A percentile compares a stretch with the other conserved stretches of the same genome.
These are phyloP conservation scores for Neosalanx taihuensis DNA, from an alignment of 2,797 vertebrate genomes.

Conservation along the genomic window DNA sequence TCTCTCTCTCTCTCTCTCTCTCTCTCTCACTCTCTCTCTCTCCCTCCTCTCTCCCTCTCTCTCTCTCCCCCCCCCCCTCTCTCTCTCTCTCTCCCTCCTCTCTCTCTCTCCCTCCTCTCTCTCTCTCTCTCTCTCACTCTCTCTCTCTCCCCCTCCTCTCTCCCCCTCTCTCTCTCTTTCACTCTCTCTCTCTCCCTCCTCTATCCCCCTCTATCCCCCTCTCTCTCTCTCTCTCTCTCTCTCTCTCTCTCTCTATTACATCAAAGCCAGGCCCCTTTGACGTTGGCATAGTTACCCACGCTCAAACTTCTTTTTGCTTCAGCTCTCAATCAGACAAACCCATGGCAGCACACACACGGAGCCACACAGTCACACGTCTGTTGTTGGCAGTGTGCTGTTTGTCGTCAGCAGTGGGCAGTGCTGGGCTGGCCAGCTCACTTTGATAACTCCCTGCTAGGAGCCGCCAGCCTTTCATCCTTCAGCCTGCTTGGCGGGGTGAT, in stretches of 20 bases:
- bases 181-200: background rate
- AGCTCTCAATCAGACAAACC: conserved; percentile 26
- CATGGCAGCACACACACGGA: conserved; percentile 29
- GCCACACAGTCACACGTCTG: conserved; percentile 35
- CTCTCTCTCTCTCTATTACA: background rate
- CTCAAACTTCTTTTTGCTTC: background rate
- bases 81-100: background rate
- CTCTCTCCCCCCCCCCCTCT: too few relatives aligned
- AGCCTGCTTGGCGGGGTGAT: conserved; percentile 56
- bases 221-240: background rate
- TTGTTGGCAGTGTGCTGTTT: conserved; percentile 47
- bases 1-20: background rate
- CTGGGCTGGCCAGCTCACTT: conserved; percentile 43
- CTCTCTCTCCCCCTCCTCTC: background rate
- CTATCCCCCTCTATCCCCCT: background rate
- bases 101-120: background rate
- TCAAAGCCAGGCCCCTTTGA: conserved; percentile 15
- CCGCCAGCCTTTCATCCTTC: conserved; percentile 49
- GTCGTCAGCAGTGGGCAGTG: conserved; percentile 46
- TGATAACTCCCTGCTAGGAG: conserved; percentile 48
- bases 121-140: too few relatives aligned
- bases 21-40: background rate
- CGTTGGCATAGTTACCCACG: conserved; percentile 21
- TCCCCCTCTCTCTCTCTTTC: background rate
- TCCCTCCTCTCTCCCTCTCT: background rate